Evolutionary conservation across 1,140 invertebrate species (phyloP).

Genomic region (Galendromus occidentalis): DNA sequence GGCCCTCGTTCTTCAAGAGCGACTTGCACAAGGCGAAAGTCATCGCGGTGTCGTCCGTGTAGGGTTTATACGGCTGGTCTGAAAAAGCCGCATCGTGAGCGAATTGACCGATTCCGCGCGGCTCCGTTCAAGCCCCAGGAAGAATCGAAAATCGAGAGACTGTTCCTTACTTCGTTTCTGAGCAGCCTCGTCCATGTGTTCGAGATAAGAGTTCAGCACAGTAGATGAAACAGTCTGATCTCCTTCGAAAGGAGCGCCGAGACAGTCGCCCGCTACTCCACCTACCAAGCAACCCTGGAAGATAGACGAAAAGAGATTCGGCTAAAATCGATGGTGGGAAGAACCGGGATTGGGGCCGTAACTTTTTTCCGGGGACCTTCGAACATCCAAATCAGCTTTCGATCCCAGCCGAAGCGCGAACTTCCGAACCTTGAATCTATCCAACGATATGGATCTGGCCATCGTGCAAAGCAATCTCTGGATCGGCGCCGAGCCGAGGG

Average conservation of each 20-base stretch:
- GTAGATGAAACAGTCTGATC: constrained; percentile 21
- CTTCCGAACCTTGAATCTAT: no score
- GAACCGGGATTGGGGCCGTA: no score
- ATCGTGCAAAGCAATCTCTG: no score
- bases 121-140: constrained; percentile 6
- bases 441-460: no score
- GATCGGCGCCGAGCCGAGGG: no score
- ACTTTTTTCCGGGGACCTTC: no score
- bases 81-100: constrained; percentile 16
- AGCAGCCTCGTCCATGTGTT: constrained; percentile 36
- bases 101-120: constrained; percentile 1
- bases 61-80: constrained; percentile 38
- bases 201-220: constrained; percentile 37
- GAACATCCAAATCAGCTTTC: no score
- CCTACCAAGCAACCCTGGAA: constrained; percentile 40
- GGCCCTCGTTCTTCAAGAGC: constrained; percentile 37
- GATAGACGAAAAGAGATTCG: no score
- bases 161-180: constrained; percentile 29
- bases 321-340: no score
- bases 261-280: constrained; percentile 46
- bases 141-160: not conserved
- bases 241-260: constrained; percentile 47
- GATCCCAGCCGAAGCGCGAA: no score
- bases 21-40: constrained; percentile 41
- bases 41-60: constrained; percentile 60